Percentiles rank a stretch among this genome's conserved stretches.
Evolutionary conservation across 2,797 vertebrate species (phyloP).

Genomic region (Novumbra hubbsi): DNA sequence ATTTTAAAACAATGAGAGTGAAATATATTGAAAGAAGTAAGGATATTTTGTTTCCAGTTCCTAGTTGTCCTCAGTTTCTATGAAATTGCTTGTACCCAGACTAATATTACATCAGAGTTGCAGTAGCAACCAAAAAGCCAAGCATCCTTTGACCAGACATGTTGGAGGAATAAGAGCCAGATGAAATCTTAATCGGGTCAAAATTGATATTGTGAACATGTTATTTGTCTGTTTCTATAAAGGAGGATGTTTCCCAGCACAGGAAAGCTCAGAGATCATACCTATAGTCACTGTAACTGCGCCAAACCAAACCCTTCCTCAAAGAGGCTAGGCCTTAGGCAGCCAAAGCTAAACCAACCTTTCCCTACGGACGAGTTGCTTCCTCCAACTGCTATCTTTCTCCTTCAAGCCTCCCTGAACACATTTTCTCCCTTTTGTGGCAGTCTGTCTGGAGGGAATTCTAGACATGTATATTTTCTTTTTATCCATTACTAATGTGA

Average conservation of each 20-base stretch:
- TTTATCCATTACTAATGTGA: neutral
- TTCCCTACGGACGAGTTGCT: neutral
- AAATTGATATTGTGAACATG: neutral
- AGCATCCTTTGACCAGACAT: neutral
- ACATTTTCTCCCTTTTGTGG: neutral
- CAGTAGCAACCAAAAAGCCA: neutral
- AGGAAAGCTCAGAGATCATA: neutral
- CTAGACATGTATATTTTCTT: neutral
- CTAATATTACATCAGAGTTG: neutral
- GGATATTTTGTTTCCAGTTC: neutral
- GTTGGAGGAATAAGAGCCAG: neutral
- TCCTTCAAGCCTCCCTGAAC: conserved; percentile 18
- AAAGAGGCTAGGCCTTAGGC: neutral
- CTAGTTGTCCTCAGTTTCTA: neutral
- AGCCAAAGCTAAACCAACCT: neutral
- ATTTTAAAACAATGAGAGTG: no score
- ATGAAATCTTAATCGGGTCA: neutral
- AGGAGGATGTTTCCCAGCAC: neutral
- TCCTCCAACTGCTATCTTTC: conserved; percentile 12
- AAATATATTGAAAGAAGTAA: no score
- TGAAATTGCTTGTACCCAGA: neutral
- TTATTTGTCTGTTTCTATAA: neutral
- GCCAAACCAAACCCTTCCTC: neutral
- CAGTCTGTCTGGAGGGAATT: neutral
- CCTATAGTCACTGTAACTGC: neutral